Evolutionary conservation across 37 sponge, comb jelly and placozoan genomes (phyloP).

Genomic region (Diacarnus erythraeanus): DNA sequence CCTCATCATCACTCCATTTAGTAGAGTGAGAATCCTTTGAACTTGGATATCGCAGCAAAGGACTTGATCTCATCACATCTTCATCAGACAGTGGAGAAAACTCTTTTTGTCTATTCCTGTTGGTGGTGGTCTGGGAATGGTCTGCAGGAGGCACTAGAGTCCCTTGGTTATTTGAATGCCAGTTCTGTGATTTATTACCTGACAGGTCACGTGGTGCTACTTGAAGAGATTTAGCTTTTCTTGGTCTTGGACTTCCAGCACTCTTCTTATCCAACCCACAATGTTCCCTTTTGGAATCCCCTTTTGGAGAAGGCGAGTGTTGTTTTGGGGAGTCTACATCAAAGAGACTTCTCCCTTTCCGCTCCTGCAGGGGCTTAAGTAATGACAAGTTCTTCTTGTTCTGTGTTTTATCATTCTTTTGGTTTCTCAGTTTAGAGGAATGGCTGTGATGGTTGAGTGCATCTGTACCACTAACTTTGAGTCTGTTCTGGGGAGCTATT

Average conservation of each 20-base stretch:
- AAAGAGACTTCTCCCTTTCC: not conserved
- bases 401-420: not conserved
- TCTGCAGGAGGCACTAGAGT: not conserved
- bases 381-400: not conserved
- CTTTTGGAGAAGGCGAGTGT: not conserved
- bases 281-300: not conserved
- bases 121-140: not conserved
- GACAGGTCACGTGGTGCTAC: too few relatives aligned
- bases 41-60: not conserved
- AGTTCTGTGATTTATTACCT: not conserved
- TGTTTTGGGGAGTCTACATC: slow-evolving; percentile 13
- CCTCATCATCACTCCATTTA: slow-evolving; percentile 4
- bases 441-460: not conserved
- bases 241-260: not conserved
- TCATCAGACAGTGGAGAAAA: slow-evolving; percentile 19
- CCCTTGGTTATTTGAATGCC: not conserved
- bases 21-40: not conserved
- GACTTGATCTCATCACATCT: not conserved
- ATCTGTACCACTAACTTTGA: not conserved
- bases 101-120: not conserved
- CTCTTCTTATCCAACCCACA: not conserved
- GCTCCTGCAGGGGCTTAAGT: not conserved
- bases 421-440: not conserved
- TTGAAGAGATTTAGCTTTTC: not conserved
- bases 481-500: slow-evolving; percentile 15